Percentiles rank a stretch among this genome's conserved stretches.
Conservation (phyloP, 2,888 invertebrate genomes). For the Teleogryllus oceanicus region DNA sequence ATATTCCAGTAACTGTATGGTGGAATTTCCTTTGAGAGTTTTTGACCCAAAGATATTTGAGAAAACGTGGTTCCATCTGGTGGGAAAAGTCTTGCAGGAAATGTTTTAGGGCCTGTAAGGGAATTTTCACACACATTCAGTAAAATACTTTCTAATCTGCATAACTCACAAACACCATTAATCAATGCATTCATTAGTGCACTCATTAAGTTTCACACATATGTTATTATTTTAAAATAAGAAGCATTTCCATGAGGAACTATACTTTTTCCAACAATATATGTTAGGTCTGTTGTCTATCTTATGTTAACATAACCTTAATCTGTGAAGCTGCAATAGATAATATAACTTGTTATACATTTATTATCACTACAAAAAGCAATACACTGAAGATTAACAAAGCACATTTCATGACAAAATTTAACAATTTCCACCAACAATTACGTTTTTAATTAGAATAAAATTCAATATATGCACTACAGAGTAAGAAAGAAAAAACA, state of each 20-base stretch:
- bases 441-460: no score
- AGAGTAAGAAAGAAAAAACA: no score
- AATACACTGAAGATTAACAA: no score
- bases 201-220: no score
- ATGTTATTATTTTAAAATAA: no score
- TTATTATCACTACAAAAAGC: no score
- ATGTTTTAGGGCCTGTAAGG: constrained; percentile 73
- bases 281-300: not conserved
- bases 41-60: constrained; percentile 83
- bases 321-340: not conserved
- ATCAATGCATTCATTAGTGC: not conserved
- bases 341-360: not conserved
- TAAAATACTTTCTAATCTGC: not conserved
- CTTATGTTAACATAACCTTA: not conserved
- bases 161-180: not conserved
- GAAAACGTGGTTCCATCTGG: constrained; percentile 90
- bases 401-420: no score
- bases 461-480: no score
- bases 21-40: constrained; percentile 82
- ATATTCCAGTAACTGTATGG: constrained; percentile 97
- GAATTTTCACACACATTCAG: not conserved
- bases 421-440: no score
- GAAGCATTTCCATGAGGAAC: no score
- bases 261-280: no score
- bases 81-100: constrained; percentile 85